Evolutionary conservation across 2,888 invertebrate genomes (phyloP).

Genomic region (Osmoderma eremita): DNA sequence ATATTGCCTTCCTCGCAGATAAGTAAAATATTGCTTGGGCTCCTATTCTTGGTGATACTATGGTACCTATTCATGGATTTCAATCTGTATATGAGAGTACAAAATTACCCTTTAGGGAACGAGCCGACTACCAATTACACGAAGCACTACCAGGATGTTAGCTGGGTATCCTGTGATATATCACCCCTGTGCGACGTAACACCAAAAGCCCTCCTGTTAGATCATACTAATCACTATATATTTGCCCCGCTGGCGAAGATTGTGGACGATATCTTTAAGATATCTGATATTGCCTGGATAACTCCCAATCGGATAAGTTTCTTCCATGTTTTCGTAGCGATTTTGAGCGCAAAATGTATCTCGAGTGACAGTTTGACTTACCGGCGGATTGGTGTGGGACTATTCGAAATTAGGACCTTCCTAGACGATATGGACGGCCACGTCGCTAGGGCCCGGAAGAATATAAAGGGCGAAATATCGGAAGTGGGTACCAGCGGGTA

Average conservation of each 20-base stretch:
- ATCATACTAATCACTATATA: slow-evolving; percentile 85
- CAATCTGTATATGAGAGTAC: slow-evolving; percentile 75
- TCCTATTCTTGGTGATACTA: slow-evolving; percentile 68
- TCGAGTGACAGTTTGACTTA: slow-evolving; percentile 77
- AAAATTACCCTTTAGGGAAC: slow-evolving; percentile 72
- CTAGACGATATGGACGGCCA: slow-evolving; percentile 89
- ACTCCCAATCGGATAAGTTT: slow-evolving; percentile 88
- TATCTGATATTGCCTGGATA: slow-evolving; percentile 66
- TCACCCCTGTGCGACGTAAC: slow-evolving; percentile 84
- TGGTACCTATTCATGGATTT: slow-evolving; percentile 81
- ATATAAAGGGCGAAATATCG: slow-evolving; percentile 80
- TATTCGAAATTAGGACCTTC: slow-evolving; percentile 85
- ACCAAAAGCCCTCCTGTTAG: slow-evolving; percentile 83
- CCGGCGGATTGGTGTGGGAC: slow-evolving; percentile 77
- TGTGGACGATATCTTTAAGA: slow-evolving; percentile 71
- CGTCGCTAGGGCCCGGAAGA: slow-evolving; percentile 80
- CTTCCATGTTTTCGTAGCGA: slow-evolving; percentile 80
- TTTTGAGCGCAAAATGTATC: slow-evolving; percentile 78
- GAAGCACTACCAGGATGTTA: slow-evolving; percentile 66
- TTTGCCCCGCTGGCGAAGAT: slow-evolving; percentile 82
- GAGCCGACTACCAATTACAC: slow-evolving; percentile 59
- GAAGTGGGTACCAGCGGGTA: slow-evolving; percentile 85
- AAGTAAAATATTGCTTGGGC: slow-evolving; percentile 73
- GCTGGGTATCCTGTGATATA: slow-evolving; percentile 75
- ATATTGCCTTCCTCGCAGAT: slow-evolving; percentile 79